Percentiles rank a stretch among this genome's conserved stretches.
phyloP scores from a whole-genome alignment of 2,888 invertebrate genomes.

The Harpalus rufipes region DNA sequence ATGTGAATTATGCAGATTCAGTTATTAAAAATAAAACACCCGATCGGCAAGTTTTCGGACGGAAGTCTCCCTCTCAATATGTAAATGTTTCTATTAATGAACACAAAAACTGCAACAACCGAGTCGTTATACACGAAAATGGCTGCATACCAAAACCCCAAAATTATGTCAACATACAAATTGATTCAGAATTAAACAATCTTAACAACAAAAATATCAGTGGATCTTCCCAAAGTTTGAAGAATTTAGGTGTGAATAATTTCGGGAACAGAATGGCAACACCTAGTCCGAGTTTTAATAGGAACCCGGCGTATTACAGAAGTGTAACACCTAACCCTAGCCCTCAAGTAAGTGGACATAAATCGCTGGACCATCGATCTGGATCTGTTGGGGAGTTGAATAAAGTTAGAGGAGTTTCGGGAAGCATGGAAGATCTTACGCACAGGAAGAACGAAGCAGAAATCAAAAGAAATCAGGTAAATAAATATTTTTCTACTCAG shows the following conservation, averaged over 20 bases:
- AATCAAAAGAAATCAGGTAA: constrained; percentile 78
- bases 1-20: constrained; percentile 76
- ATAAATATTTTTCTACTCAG: too few species aligned
- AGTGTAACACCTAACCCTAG: constrained; percentile 75
- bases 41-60: constrained; percentile 74
- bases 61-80: constrained; percentile 74
- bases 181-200: constrained; percentile 75
- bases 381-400: constrained; percentile 74
- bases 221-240: constrained; percentile 69
- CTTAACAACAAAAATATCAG: constrained; percentile 71
- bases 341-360: constrained; percentile 69
- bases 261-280: constrained; percentile 74
- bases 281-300: constrained; percentile 79
- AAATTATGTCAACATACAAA: constrained; percentile 72
- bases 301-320: constrained; percentile 76
- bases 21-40: constrained; percentile 73
- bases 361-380: constrained; percentile 73
- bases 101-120: constrained; percentile 73
- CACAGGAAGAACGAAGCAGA: constrained; percentile 76
- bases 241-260: constrained; percentile 73
- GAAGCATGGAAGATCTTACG: constrained; percentile 71
- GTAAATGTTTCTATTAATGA: constrained; percentile 76
- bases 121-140: constrained; percentile 75
- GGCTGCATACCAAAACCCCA: constrained; percentile 74
- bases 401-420: constrained; percentile 71